Evolutionary conservation across 2,113 vertebrate species (phyloP), one percentile per base, ranked within the genome.

Genomic region (Strix aluco): DNA sequence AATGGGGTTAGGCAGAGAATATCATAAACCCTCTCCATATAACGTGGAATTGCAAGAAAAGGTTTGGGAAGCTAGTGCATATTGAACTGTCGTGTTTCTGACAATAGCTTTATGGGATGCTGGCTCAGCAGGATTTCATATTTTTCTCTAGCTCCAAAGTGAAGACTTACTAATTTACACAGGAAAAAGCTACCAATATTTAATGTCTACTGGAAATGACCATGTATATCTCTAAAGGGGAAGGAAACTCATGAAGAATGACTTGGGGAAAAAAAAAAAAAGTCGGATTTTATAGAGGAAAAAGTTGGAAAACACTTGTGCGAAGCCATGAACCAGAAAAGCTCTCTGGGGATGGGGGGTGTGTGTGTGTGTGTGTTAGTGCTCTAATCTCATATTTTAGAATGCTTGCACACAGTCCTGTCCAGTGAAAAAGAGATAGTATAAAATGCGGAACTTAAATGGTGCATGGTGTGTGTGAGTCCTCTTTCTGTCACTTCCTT

Each of bases 401-500:
- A n/a, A 66, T 75, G 70, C 52, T 90, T 36, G 36, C 46, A 32
- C 44, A 79, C 55, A 38, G 49, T 94, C 80, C 72, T 93, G 36
- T 36, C 62, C 66, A 18, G 51, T 23, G 54, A 18, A 38, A 70
- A 80, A 2, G 59, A 77, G 55, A 23, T 1, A 30, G 42, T 46
- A 11, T 40, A 36, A 79, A 67, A 75, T 32, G 49, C 57, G 65
- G 54, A 42, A 19, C 75, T 86, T n/a, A 29, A 16, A 70, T 29
- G 51, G 20, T 91, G 47, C 10, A 0, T 75, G 51, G 22, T 63
- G 30, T 58, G 21, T 65, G 86, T 7, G 42, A 95, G 80, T 74
- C 55, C 69, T 88, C 93, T 70, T 92, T 92, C 86, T 91, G 87
- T 81, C 84, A 66, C 90, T 97, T 96, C 91, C 91, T 91, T 96